Percentiles rank a stretch among this genome's conserved stretches.
Conservation (phyloP, 92 coral and sea anemone species). For the Epizoanthus rinbou region DNA sequence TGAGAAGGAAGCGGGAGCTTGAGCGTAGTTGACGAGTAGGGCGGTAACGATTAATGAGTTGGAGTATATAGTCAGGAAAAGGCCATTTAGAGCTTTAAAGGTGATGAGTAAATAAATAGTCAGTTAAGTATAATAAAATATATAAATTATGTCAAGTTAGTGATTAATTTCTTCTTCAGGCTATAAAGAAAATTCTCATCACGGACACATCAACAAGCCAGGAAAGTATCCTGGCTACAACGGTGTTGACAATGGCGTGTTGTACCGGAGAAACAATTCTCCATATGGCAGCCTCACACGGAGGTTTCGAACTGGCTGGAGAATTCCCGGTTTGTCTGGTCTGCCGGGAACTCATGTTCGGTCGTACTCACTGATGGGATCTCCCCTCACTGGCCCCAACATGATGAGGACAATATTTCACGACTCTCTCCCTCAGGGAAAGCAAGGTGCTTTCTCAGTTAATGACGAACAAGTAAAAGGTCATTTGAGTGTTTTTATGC, state of each 20-base stretch:
- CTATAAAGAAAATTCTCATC: not conserved
- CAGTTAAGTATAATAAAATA: no score
- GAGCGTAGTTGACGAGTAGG: no score
- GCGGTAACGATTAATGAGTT: no score
- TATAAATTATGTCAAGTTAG: no score
- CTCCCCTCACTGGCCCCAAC: not conserved
- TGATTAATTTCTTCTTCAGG: no score
- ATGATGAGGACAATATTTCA: not conserved
- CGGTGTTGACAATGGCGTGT: not conserved
- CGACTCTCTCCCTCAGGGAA: slow-evolving; percentile 16
- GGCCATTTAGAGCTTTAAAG: no score
- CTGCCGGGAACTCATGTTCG: slow-evolving; percentile 8
- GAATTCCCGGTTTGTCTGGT: slow-evolving; percentile 7
- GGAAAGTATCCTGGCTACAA: not conserved
- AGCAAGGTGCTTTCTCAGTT: slow-evolving; percentile 27
- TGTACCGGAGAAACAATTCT: not conserved
- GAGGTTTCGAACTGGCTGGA: slow-evolving; percentile 43
- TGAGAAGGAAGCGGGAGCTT: no score
- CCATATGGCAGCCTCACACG: not conserved
- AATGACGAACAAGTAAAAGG: slow-evolving; percentile 34
- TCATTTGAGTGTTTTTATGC: not conserved
- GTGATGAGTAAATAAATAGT: no score
- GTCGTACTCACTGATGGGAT: not conserved
- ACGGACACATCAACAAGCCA: not conserved
- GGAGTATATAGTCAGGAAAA: no score